Base-by-base conservation (phyloP, 2,888 invertebrate species). In the Pharmacophagus antenor region DNA sequence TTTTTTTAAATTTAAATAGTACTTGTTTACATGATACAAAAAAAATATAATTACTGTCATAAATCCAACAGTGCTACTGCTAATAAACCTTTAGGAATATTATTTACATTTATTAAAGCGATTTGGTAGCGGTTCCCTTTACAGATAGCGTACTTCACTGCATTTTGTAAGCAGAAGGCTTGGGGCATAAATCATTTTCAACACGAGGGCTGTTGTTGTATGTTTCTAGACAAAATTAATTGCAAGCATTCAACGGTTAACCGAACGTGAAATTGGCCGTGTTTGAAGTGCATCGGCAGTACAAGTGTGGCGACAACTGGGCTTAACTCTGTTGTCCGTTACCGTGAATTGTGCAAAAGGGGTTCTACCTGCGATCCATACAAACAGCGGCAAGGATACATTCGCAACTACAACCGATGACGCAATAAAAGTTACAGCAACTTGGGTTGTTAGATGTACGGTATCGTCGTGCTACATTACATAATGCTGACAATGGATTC, bases 311-410 rank as follows among this genome's bases (percentile, higher is more conserved):
- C 84, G 88, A 86, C 87, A 85, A 84, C 79, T 79, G 77, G 74
- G 65, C 70, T 67, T 63, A 65, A 64, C 72, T 78, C 84, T 80
- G 79, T 84, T 79, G 72, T 78, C 70, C 70, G 77, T 69, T 84
- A 83, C 84, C 77, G 69, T 73, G 82, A 85, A 87, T 89, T 90
- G 89, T 88, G 90, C 89, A 90, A 89, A 88, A 88, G 83, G 89
- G 89, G 85, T 84, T 84, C 79, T 88, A 88, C 88, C 89, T 88
- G 89, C 74, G 67, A 64, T 62, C 61, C 64, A 70, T 79, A 84
- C 78, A 74, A 63, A 21, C 58, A 61, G 66, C 67, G 70, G 72
- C 69, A 68, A 73, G 72, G 71, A 72, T 67, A 54, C 47, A 37
- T 42, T 53, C 56, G 65, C 67, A 66, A 66, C 57, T 31, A 60